Evolutionary conservation across 2,888 invertebrate species (phyloP), one percentile per base, ranked within the genome.

Genomic region (Caenorhabditis macrosperma): DNA sequence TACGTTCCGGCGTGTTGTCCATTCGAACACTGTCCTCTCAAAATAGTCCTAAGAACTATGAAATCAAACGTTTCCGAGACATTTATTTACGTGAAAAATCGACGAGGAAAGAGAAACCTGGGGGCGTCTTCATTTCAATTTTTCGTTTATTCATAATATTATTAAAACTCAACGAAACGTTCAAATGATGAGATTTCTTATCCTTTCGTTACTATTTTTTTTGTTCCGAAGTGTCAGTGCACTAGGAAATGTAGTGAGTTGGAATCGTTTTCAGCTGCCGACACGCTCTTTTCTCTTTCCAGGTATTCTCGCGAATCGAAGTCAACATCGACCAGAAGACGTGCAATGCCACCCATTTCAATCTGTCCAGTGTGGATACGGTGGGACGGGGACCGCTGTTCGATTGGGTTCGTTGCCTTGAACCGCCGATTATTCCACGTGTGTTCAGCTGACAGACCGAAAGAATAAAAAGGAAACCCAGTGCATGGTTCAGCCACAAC

Each of bases 171-270:
- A 10, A 4, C 17, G 44, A 44, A 44, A 44, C 44, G 44, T 44
- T 44, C 44, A 6, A 17, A 38, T 15, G 38, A 52, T 52, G 52
- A 26, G 4, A 15, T 28, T 52, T 52, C n/a, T 52, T 28, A 52
- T 52, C 52, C 26, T 15, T 52, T 52, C 52, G 52, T 52, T 52
- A 26, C 26, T 52, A 15, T 28, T 52, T n/a, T 15, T 52, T 1
- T 28, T 26, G 28, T 26, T 52, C 28, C 52, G 28, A 52, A 52
- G 52, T 28, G 26, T 52, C 52, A 15, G 7, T 28, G 52, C 28
- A 28, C 24, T 10, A 3, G 48, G 2, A 2, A 44, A 17, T 44
- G 3, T 26, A 15, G 48, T 50, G 48, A 50, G 48, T 26, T 15
- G 2, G 15, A 6, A 2, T 12, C 24, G 12, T 24, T n/a, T n/a